Base-by-base conservation (phyloP, 1,140 invertebrate genomes). In the Ostrea edulis region DNA sequence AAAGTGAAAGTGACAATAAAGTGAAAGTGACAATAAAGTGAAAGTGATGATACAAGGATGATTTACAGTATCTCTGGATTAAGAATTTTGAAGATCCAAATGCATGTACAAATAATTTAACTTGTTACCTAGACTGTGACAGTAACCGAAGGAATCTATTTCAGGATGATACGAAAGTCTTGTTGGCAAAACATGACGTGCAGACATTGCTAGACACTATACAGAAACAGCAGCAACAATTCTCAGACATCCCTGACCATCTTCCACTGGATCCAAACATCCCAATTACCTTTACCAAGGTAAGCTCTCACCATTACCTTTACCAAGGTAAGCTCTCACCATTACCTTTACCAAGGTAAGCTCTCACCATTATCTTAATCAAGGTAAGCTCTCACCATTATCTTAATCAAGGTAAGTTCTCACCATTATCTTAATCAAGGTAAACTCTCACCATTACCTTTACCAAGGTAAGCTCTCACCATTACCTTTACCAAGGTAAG, bases 281-380 rank as follows among this genome's bases (percentile, higher is more conserved):
- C 91, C 96, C 96, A 0, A 96, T 96, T 86, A 96, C 96, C 87
- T 96, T 96, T 91, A 96, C 96, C 58, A 96, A 96, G 94, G 96
- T 96, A 90, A 82, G 1, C 1, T 17, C 0, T 71, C 68, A 71
- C 14, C 9, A 71, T 71, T 9, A 25, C 29, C 9, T 25, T 71
- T 9, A 71, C n/a, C n/a, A 35, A 35, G n/a, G n/a, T 71, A 71
- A 25, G 1, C 8, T n/a, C 1, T 25, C 68, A 71, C 4, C 9
- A 35, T 71, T 17, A 35, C 68, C 8, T 25, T 71, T 5, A 25
- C 68, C 68, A 71, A 71, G 29, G 68, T 71, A 35, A 71, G 1
- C 9, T 22, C 0, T 55, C 54, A 55, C 8, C 9, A 55, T 55
- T 8, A 55, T 8, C 9, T 55, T 55, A 0, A 55, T 8, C 8